Evolutionary conservation across 2,797 vertebrate species (phyloP), one percentile per base, ranked within the genome.

Genomic region (Pseudotriccus pelzelni): DNA sequence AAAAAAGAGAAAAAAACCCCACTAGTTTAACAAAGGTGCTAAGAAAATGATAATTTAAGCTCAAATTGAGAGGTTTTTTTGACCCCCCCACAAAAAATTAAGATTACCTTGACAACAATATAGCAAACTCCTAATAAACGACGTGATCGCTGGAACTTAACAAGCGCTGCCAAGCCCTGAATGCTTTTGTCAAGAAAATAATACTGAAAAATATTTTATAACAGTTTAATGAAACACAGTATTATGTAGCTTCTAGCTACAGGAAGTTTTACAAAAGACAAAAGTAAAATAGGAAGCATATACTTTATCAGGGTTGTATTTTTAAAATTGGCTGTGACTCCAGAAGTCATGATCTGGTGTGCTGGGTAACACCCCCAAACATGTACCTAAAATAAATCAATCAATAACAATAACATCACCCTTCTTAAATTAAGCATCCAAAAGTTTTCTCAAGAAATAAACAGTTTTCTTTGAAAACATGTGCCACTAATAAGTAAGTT

Each of bases 91-190:
- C 7, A 39, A 49, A 70, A 81, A 39, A 37, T 25, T 8, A 50
- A 53, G 69, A 89, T 98, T 98, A 99, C 99, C 99, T 99, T 99
- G 63, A 99, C 99, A 88, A 99, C 99, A 94, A 99, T 99, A 96
- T 99, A 99, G 98, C 99, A 99, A 83, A 99, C 99, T 52, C 99
- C 99, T 85, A 99, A 96, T 84, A 99, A 98, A 36, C 99, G 98
- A 50, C 99, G 98, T 37, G 99, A 99, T 82, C 99, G 97, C 76
- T 99, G 99, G 95, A 99, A 99, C 96, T 98, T 98, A 73, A 99
- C 98, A 87, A 99, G 97, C 13, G 99, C 99, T 84, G 99, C 99
- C 88, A 99, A 97, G 5, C 98, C 98, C 99, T 99, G 94, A 64
- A 89, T 50, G 58, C 64, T 90, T 80, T 44, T 32, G 93, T 99